A percentile compares a stretch with the other conserved stretches of the same genome.
Conservation (phyloP, 2,888 invertebrate species). For the Drosophila mimica region DNA sequence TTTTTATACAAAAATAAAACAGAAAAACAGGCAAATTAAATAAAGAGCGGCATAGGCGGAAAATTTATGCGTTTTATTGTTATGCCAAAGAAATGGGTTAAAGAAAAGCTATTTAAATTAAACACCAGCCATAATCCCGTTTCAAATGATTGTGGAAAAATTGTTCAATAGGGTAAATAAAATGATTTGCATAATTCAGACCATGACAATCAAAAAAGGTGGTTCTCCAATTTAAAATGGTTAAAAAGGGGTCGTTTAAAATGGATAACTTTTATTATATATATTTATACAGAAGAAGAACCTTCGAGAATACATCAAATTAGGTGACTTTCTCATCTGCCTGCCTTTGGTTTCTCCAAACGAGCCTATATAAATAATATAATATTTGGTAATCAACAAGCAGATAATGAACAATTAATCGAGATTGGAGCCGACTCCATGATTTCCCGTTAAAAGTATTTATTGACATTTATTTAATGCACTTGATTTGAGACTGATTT, state of each 20-base stretch:
- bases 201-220: constrained; percentile 7
- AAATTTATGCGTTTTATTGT: constrained; percentile 68
- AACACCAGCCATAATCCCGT: constrained; percentile 14
- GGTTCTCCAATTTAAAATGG: background rate
- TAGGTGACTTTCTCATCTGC: background rate
- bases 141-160: constrained; percentile 17
- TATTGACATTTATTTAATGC: background rate
- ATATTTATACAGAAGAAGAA: background rate
- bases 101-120: constrained; percentile 50
- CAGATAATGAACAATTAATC: background rate
- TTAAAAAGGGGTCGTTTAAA: background rate
- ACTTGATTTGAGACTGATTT: background rate
- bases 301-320: background rate
- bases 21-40: constrained; percentile 25
- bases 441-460: background rate
- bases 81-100: constrained; percentile 54
- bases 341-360: background rate
- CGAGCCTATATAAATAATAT: background rate
- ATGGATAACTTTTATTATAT: background rate
- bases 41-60: constrained; percentile 37
- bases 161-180: constrained; percentile 5
- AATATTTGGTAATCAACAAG: background rate
- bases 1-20: constrained; percentile 22
- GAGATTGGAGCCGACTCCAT: background rate
- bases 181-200: constrained; percentile 34